Evolutionary conservation across 2,888 invertebrate genomes (phyloP), one percentile per base, ranked within the genome.

Genomic region (Oligia strigilis): DNA sequence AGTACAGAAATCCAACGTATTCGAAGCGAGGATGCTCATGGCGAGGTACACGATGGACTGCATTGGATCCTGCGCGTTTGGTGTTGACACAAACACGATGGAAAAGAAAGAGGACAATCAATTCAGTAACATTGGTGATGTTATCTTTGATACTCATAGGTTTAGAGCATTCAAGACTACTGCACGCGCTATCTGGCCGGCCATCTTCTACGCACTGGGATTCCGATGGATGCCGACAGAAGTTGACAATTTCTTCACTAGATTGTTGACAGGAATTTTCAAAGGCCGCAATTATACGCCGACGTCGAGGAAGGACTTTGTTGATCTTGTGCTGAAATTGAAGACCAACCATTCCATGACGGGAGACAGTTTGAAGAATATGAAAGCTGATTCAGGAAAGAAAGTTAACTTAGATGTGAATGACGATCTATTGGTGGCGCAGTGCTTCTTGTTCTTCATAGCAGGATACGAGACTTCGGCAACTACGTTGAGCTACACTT

Each of bases 371-470:
- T 83, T 95, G 43, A 90, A 70, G 0, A 94, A 93, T 62, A 85
- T 92, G 85, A 92, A 91, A 64, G 85, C 17, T 52, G 91, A 90
- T 0, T 88, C 81, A 0, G 85, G 84, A 4, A 89, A 91, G 23
- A 93, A 90, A 71, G 86, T 91, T 1, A 84, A 85, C 19, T 58
- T 96, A 0, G 90, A 93, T 4, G 89, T 97, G 0, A 92, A 95
- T 0, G 90, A 97, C 19, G 94, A 97, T 4, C 90, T 97, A 62
- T 85, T 98, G 9, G 94, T 96, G 0, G 96, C 97, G 0, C 97
- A 98, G 78, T 96, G 97, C 4, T 94, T 97, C 55, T 90, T 97
- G 0, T 97, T 98, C 76, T 95, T 95, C 58, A 91, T 90, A 0
- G 95, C 94, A 43, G 95, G 95, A 0, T 95, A 90, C 70, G 95